Evolutionary conservation across 2,113 vertebrate species (phyloP).

Genomic region (Podiceps cristatus): DNA sequence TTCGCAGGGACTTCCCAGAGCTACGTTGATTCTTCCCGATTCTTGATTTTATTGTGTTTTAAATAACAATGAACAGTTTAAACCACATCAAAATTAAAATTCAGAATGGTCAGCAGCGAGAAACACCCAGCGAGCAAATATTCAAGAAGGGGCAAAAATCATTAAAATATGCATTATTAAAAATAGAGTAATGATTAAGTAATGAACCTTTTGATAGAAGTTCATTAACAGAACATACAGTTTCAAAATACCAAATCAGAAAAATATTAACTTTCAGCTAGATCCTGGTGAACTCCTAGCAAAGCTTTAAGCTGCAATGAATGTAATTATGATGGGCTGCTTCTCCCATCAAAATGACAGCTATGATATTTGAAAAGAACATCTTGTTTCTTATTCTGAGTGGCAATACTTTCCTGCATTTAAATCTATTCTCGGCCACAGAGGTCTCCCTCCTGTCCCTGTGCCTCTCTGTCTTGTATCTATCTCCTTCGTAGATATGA

Average conservation of each 20-base stretch:
- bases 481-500: background rate
- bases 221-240: background rate
- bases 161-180: background rate
- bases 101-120: background rate
- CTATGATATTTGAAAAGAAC: background rate
- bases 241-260: background rate
- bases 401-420: background rate
- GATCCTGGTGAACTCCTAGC: background rate
- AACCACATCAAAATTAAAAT: background rate
- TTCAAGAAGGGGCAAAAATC: background rate
- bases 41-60: background rate
- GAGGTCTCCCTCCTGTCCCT: background rate
- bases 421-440: background rate
- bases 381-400: background rate
- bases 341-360: background rate
- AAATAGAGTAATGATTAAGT: background rate
- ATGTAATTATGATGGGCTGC: background rate
- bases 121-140: background rate
- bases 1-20: background rate
- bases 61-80: background rate
- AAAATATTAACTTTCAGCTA: background rate
- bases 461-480: background rate
- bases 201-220: background rate
- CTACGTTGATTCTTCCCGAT: accelerated
- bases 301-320: background rate